Evolutionary conservation across 2,888 invertebrate genomes (phyloP).

Genomic region (Bellardia pandia): DNA sequence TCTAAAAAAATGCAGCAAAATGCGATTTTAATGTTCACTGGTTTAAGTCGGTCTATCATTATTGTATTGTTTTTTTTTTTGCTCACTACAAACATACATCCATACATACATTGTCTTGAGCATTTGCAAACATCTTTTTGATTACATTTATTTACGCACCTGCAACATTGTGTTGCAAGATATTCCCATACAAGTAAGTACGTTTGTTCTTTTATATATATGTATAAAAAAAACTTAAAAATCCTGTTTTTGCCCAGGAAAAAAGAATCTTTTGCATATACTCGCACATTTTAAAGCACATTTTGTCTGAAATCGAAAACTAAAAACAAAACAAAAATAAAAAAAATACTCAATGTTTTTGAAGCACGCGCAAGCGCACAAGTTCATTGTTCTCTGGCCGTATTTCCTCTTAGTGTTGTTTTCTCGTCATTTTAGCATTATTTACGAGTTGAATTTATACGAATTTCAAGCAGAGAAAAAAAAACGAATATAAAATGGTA

Average conservation of each 20-base stretch:
- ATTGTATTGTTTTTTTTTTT: constrained; percentile 20
- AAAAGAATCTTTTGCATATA: constrained; percentile 55
- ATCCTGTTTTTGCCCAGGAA: constrained; percentile 46
- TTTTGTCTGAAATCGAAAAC: constrained; percentile 48
- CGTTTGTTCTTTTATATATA: neutral
- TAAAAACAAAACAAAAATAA: constrained; percentile 9
- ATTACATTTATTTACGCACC: constrained; percentile 70
- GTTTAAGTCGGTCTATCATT: constrained; percentile 31
- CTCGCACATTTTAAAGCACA: constrained; percentile 30
- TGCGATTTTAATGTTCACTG: constrained; percentile 49
- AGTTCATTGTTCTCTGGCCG: constrained; percentile 67
- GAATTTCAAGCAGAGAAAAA: constrained; percentile 25
- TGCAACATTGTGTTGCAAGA: constrained; percentile 67
- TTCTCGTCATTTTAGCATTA: constrained; percentile 45
- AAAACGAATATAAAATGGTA: constrained; percentile 33
- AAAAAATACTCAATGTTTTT: constrained; percentile 5
- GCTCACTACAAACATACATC: neutral
- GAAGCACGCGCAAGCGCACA: constrained; percentile 70
- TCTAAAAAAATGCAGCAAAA: constrained; percentile 8
- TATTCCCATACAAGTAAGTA: constrained; percentile 20
- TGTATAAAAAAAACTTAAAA: constrained; percentile 13
- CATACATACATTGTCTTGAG: constrained; percentile 15
- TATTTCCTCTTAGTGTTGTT: constrained; percentile 28
- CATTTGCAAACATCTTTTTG: constrained; percentile 60
- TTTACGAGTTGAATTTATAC: constrained; percentile 69